A percentile compares a stretch with the other conserved stretches of the same genome.
These are phyloP conservation scores for Hylia prasina DNA, from an alignment of 2,113 vertebrate genomes.

Conservation along the genomic window DNA sequence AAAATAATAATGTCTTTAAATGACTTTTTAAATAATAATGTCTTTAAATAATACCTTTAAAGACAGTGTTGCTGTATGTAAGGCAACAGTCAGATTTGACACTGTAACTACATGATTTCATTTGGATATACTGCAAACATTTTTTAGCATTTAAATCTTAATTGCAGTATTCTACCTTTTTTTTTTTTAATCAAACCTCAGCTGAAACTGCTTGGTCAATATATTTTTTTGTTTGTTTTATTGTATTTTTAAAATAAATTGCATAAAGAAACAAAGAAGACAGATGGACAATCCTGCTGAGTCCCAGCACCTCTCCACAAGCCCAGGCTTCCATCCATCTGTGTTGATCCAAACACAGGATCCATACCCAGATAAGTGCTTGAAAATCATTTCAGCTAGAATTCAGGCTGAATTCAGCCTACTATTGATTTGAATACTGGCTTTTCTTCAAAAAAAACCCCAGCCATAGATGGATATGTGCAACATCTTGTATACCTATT, in stretches of 20 bases:
- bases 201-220: background rate
- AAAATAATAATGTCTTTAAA: background rate
- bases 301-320: background rate
- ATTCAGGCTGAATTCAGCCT: background rate
- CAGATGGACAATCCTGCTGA: constrained; percentile 48
- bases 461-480: background rate
- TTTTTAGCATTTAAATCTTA: background rate
- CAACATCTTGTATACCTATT: background rate
- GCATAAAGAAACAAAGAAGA: background rate
- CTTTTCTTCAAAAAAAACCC: background rate
- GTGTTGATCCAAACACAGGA: background rate
- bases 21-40: background rate
- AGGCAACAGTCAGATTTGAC: background rate
- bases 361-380: background rate
- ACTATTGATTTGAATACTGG: background rate
- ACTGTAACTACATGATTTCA: background rate
- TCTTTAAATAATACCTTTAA: background rate
- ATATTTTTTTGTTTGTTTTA: background rate
- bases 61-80: background rate
- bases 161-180: background rate
- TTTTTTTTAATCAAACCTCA: background rate
- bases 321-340: constrained; percentile 7
- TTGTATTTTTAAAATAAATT: background rate
- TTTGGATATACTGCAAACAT: background rate
- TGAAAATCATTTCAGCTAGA: background rate